Evolutionary conservation across 1,140 invertebrate genomes (phyloP).

Genomic region (Teleopsis dalmanni): DNA sequence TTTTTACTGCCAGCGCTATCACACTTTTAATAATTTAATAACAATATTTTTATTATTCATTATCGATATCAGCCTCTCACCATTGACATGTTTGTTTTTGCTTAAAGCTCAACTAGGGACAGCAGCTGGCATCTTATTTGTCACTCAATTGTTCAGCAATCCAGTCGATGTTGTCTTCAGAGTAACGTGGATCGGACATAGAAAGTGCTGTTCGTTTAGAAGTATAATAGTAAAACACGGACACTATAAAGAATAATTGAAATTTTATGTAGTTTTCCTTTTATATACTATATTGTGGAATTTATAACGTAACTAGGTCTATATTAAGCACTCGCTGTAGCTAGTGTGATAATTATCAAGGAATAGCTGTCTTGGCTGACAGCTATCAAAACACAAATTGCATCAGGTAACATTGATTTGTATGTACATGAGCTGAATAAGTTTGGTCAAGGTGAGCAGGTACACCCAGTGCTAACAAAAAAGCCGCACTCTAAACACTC

Average conservation of each 20-base stretch:
- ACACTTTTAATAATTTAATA: not conserved
- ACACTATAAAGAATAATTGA: constrained; percentile 48
- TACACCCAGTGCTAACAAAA: too few species aligned
- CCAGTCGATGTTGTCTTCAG: constrained; percentile 63
- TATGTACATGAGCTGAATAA: too few species aligned
- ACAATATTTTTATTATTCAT: not conserved
- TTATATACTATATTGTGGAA: not conserved
- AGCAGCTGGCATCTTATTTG: constrained; percentile 20
- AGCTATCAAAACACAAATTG: too few species aligned
- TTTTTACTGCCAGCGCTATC: not conserved
- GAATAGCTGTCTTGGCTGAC: not conserved
- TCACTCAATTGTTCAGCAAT: constrained; percentile 51
- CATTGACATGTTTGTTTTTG: not conserved
- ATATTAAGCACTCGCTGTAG: not conserved
- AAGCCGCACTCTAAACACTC: too few species aligned
- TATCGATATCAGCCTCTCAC: not conserved
- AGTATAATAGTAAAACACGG: constrained; percentile 65
- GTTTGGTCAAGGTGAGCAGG: too few species aligned
- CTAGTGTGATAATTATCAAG: not conserved
- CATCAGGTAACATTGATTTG: too few species aligned
- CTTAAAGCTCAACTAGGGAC: not conserved
- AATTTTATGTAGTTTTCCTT: not conserved
- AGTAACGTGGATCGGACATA: constrained; percentile 63
- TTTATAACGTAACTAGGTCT: not conserved
- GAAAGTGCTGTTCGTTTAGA: constrained; percentile 62